Evolutionary conservation across 2,888 invertebrate species (phyloP), one percentile per base, ranked within the genome.

Genomic region (Eledone cirrhosa): DNA sequence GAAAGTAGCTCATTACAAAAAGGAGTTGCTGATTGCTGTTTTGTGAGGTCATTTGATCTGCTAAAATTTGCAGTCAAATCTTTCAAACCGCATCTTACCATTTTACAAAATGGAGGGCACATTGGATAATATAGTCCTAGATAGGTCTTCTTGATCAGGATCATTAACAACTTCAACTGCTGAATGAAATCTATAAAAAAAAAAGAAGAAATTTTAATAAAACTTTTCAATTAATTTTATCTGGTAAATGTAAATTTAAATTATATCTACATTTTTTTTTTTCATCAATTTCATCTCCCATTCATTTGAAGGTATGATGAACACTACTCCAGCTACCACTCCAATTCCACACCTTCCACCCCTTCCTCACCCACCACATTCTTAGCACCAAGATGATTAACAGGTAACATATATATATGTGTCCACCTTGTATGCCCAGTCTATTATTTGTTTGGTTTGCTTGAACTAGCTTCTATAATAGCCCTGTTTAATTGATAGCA

Each of bases 301-400:
- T 74, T 33, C 74, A 24, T 47, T 47, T 76, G 76, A 76, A 76
- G 76, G 76, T 76, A 76, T 48, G 76, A 76, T 48, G 76, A 76
- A 48, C 76, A 76, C 48, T 76, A 76, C 27, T 33, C 48, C 76
- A 76, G 48, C 47, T 48, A 29, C 47, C 76, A 76, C 48, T 76
- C 76, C 76, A 76, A 76, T 47, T 76, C 76, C 24, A 76, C 76
- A 41, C 76, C 76, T 33, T 76, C 76, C 24, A 76, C 76, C 47
- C 76, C 76, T 29, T 76, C 76, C 47, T 76, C 76, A 76, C 76
- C 76, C 47, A 76, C 47, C 76, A 72, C 31, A 41, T 76, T 48
- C 76, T 48, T 76, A 48, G 76, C 76, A n/a, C 76, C 76, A 76
- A 76, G 76, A 76, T 76, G 76, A 76, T 76, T 41, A 72, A 72